phyloP scores from a whole-genome alignment of 2,113 vertebrate genomes.

The Prochilodus magdalenae region DNA sequence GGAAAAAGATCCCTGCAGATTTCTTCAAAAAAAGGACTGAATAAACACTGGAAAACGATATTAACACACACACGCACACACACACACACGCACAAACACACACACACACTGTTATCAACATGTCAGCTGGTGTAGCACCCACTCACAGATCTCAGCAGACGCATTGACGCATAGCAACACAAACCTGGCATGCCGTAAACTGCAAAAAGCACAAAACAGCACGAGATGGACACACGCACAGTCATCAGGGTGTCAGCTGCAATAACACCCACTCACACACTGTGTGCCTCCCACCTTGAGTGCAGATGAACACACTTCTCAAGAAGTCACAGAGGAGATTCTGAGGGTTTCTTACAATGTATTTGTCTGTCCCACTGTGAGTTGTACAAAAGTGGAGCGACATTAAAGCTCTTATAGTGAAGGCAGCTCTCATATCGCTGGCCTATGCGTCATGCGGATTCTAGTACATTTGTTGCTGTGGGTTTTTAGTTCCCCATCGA shows the following conservation, averaged over 20 bases:
- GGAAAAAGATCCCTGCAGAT: too few species aligned
- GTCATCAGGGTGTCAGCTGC: neutral
- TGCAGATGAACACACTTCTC: constrained; percentile 6
- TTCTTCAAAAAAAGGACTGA: too few species aligned
- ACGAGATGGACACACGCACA: constrained; percentile 4
- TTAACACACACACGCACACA: constrained; percentile 28
- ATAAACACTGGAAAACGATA: too few species aligned
- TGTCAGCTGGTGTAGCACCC: neutral
- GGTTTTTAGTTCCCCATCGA: constrained; percentile 41
- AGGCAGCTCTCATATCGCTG: neutral
- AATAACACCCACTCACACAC: constrained; percentile 24
- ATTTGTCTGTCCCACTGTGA: neutral
- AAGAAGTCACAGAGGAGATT: neutral
- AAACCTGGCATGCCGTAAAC: neutral
- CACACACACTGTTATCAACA: constrained; percentile 30
- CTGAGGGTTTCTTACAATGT: neutral
- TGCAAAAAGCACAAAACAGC: neutral
- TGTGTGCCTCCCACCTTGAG: neutral
- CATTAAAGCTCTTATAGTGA: neutral
- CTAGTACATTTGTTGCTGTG: constrained; percentile 31
- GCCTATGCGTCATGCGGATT: constrained; percentile 20
- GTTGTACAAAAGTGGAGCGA: neutral
- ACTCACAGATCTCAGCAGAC: neutral
- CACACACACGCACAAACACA: neutral
- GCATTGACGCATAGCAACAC: neutral